These are phyloP conservation scores for Plebejus argus DNA, from an alignment of 2,888 invertebrate species.

Conservation along the genomic window DNA sequence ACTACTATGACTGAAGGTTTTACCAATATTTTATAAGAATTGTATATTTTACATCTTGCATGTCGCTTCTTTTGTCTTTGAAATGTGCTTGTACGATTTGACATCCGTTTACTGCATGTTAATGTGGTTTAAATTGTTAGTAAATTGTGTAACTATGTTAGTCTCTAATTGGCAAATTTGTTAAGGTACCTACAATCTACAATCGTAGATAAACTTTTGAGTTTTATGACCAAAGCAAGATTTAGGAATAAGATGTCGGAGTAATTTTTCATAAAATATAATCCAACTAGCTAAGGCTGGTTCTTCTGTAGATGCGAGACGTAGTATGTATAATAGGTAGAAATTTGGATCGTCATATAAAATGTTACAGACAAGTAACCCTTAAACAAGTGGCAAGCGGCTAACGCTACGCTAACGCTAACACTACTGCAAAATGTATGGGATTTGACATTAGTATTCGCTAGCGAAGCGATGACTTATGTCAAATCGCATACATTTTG, in stretches of 20 bases:
- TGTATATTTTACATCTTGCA: conserved; percentile 20
- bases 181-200: no score
- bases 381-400: no score
- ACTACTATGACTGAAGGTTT: conserved; percentile 7
- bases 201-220: no score
- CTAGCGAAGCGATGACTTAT: no score
- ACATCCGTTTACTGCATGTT: conserved; percentile 23
- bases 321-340: background rate
- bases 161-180: background rate
- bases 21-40: background rate
- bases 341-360: background rate
- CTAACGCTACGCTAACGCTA: no score
- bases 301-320: background rate
- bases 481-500: no score
- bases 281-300: background rate
- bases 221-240: no score
- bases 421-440: no score
- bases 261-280: background rate
- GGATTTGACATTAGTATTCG: no score
- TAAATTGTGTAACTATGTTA: conserved; percentile 17
- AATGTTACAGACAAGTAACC: no score
- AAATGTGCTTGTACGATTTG: conserved; percentile 26
- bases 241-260: background rate
- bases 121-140: conserved; percentile 24
- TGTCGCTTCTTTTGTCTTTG: conserved; percentile 23